A percentile compares a stretch with the other conserved stretches of the same genome.
phyloP scores from a whole-genome alignment of 64 coral and sea anemone species.

The Platygyra sinensis region DNA sequence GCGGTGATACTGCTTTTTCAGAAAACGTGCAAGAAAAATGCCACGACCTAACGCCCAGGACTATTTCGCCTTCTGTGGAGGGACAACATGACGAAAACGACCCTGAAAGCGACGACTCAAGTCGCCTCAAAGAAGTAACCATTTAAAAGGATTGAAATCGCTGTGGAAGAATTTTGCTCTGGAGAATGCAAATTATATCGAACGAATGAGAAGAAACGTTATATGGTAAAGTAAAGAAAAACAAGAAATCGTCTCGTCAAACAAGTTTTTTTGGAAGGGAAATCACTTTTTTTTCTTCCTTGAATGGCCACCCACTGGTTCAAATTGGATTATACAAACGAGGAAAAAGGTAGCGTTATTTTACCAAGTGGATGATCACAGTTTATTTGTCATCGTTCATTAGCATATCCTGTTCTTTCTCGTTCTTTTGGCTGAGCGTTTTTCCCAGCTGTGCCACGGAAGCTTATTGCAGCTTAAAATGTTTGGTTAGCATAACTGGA shows the following conservation, averaged over 20 bases:
- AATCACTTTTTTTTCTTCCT: neutral
- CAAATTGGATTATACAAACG: neutral
- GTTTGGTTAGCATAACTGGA: neutral
- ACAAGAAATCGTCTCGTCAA: neutral
- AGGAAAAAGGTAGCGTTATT: neutral
- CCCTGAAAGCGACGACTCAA: conserved; percentile 2
- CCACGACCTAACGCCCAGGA: no score
- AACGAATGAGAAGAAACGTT: neutral
- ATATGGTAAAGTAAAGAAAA: neutral
- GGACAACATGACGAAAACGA: neutral
- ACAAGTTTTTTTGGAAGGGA: neutral
- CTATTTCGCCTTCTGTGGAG: neutral
- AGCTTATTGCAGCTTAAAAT: neutral
- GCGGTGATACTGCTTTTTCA: neutral
- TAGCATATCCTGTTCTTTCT: neutral
- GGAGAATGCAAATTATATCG: neutral
- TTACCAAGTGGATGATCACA: neutral
- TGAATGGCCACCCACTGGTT: neutral
- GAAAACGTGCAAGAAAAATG: conserved; percentile 1
- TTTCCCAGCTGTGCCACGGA: neutral
- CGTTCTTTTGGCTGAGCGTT: neutral
- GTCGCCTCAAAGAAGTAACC: conserved; percentile 8
- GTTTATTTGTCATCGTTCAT: conserved; percentile 11
- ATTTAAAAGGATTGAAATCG: neutral
- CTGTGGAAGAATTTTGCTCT: neutral